Conservation (phyloP, 2,113 vertebrate genomes). For the Bothrops jararaca region DNA sequence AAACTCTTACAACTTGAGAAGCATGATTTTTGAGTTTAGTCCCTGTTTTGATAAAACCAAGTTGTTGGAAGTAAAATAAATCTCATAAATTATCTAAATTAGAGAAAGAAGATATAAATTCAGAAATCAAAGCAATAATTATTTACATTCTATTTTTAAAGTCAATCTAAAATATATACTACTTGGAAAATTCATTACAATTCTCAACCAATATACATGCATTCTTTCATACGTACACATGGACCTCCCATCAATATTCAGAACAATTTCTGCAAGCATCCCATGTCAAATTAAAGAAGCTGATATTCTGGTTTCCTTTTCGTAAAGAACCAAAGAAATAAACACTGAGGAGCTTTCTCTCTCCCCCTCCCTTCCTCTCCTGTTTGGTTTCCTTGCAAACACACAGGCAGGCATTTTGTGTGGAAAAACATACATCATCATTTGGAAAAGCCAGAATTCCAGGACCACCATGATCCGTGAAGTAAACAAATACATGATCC, state of each 20-base stretch:
- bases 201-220: neutral
- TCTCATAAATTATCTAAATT: neutral
- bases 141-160: neutral
- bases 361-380: neutral
- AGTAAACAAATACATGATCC: conserved; percentile 93
- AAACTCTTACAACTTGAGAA: neutral
- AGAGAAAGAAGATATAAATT: neutral
- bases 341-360: neutral
- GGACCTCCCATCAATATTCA: neutral
- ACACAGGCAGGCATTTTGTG: neutral
- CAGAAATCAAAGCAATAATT: neutral
- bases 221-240: neutral
- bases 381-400: neutral
- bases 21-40: neutral
- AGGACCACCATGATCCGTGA: conserved; percentile 91
- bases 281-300: neutral
- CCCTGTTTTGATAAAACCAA: neutral
- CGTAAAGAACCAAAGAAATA: neutral
- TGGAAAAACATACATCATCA: conserved; percentile 79
- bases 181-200: neutral
- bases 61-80: neutral
- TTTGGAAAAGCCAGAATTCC: conserved; percentile 88
- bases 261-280: neutral
- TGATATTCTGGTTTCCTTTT: neutral
- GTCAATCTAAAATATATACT: neutral